These are phyloP conservation scores for Suricata suricatta DNA, from an alignment of 2,113 vertebrate genomes.

Conservation along the genomic window DNA sequence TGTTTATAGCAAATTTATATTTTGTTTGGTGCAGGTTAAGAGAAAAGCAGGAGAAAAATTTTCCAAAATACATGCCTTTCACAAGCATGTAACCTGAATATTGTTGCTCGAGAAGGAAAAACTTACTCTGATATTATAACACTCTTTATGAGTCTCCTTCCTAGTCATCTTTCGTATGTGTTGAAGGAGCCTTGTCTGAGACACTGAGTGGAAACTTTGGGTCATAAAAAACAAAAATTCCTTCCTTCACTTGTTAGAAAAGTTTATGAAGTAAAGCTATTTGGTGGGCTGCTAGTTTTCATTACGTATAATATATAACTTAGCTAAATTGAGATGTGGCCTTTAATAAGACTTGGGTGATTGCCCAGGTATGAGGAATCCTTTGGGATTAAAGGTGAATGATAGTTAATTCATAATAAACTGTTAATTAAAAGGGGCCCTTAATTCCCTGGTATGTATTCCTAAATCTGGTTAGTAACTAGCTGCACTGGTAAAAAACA, in stretches of 20 bases:
- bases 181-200: slow-evolving; percentile 68
- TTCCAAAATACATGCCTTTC: slow-evolving; percentile 74
- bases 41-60: slow-evolving; percentile 37
- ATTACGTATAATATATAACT: slow-evolving; percentile 65
- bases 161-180: slow-evolving; percentile 63
- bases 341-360: slow-evolving; percentile 75
- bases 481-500: slow-evolving; percentile 65
- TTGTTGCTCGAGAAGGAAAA: slow-evolving; percentile 70
- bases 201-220: slow-evolving; percentile 78
- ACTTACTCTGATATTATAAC: slow-evolving; percentile 64
- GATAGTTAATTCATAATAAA: slow-evolving; percentile 66
- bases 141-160: slow-evolving; percentile 78
- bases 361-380: slow-evolving; percentile 67
- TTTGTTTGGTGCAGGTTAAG: slow-evolving; percentile 59
- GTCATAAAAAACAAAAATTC: slow-evolving; percentile 75
- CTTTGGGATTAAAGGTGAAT: slow-evolving; percentile 52
- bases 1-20: slow-evolving; percentile 11
- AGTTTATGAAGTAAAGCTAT: slow-evolving; percentile 80
- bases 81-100: slow-evolving; percentile 62
- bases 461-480: slow-evolving; percentile 54
- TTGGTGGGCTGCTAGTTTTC: slow-evolving; percentile 73
- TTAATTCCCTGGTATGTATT: slow-evolving; percentile 43
- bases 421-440: slow-evolving; percentile 56
- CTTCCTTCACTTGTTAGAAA: slow-evolving; percentile 77
- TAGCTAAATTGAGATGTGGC: slow-evolving; percentile 72